Evolutionary conservation across 2,888 invertebrate genomes (phyloP), one percentile per base, ranked within the genome.

Genomic region (Acleris holmiana): DNA sequence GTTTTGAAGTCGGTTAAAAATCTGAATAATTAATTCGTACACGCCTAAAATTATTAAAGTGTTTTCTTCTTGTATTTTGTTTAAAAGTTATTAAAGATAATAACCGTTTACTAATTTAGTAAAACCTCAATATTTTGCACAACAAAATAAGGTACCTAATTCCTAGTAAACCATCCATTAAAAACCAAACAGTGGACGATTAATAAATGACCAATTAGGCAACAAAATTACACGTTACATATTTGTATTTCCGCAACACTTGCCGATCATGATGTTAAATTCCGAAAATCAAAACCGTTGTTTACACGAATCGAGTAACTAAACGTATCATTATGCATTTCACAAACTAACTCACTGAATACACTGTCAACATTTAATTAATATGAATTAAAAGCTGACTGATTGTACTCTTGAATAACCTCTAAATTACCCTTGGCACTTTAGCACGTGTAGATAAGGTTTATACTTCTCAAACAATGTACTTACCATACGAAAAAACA

Each of bases 281-380:
- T 65, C 66, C 29, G 29, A 64, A 67, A 71, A 72, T 66, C 61
- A 67, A 72, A 72, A 68, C 66, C 62, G 44, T 63, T 71, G 53
- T 73, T 76, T 75, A 69, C 70, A 77, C 72, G 73, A 75, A 73
- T 74, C 68, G 76, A 76, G 79, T 68, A 76, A 63, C 61, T 69
- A 71, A 84, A 80, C 78, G 69, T 81, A 73, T 83, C 65, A 85
- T 84, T 81, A 78, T 62, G 50, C 63, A 72, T 73, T 69, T 72
- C 77, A 76, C 77, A 70, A 70, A 77, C 73, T 73, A 77, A 73
- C 68, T 74, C 69, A 73, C 66, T 69, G 76, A 76, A 71, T 73
- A 70, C 68, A 76, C 76, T 82, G 80, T 84, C 84, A 83, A 78
- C 79, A 70, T 76, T 73, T 80, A 82, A 88, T 88, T 87, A 85